Evolutionary conservation across 2,113 vertebrate genomes (phyloP).

Genomic region (Strigops habroptila): DNA sequence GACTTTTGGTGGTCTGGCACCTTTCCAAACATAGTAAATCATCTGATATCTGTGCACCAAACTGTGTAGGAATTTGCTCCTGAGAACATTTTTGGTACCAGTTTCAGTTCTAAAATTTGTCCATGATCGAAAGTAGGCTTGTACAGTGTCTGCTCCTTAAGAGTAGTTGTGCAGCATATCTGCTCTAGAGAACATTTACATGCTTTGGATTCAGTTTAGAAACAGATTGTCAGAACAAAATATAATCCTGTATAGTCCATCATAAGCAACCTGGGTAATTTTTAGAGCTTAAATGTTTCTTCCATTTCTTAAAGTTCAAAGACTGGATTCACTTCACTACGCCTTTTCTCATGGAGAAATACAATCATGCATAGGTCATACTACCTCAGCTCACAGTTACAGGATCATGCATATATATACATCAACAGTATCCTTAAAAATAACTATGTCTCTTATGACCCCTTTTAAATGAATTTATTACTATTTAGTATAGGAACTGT

Average conservation of each 20-base stretch:
- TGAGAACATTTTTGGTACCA: not conserved
- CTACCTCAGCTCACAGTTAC: not conserved
- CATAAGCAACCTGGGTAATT: not conserved
- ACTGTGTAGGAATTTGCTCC: not conserved
- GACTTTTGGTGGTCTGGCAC: not conserved
- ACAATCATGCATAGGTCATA: not conserved
- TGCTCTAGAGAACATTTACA: not conserved
- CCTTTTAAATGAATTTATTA: not conserved
- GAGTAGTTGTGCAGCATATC: rapidly evolving
- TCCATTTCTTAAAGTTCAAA: not conserved
- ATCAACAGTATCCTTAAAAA: not conserved
- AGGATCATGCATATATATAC: not conserved
- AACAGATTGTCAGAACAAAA: not conserved
- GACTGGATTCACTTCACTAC: not conserved
- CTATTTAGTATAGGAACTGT: not conserved
- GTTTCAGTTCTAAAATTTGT: not conserved
- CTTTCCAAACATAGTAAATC: not conserved
- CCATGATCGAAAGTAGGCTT: not conserved
- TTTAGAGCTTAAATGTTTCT: not conserved
- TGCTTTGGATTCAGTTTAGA: not conserved
- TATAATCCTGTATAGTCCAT: not conserved
- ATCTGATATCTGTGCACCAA: not conserved
- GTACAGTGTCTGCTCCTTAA: not conserved
- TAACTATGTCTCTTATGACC: not conserved
- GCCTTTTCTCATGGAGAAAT: not conserved